Conservation (phyloP, 1,140 invertebrate species). For the Trachymyrmex cornetzi region DNA sequence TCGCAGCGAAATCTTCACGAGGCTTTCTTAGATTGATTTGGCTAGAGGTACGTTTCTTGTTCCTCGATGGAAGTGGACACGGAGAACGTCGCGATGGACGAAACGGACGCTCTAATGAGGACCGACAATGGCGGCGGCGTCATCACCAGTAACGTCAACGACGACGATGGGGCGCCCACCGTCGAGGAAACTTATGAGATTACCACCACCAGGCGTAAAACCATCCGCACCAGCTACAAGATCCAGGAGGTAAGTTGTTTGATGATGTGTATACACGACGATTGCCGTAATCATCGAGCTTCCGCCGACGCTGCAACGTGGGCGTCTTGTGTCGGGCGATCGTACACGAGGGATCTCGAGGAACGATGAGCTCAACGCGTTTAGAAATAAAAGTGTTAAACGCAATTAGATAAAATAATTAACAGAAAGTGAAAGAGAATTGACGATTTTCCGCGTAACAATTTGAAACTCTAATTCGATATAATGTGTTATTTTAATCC, state of each 20-base stretch:
- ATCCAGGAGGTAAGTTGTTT: conserved; percentile 89
- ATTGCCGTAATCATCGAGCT: conserved; percentile 31
- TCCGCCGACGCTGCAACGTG: conserved; percentile 48
- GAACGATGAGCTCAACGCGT: not conserved
- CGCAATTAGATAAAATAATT: not conserved
- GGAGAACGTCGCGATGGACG: conserved; percentile 78
- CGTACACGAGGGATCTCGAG: not conserved
- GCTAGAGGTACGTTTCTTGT: not conserved
- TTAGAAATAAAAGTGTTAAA: not conserved
- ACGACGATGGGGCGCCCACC: conserved; percentile 78
- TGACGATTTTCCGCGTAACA: not conserved
- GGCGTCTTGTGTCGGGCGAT: conserved; percentile 45
- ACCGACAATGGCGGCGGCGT: conserved; percentile 40
- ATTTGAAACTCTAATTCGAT: not conserved
- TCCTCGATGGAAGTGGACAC: conserved; percentile 66
- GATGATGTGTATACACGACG: conserved; percentile 10
- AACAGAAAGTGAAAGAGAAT: not conserved
- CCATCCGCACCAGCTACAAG: conserved; percentile 89
- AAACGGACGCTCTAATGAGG: conserved; percentile 76
- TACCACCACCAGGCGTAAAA: conserved; percentile 88
- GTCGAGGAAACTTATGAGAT: conserved; percentile 86
- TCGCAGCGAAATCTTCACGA: conserved; percentile 2
- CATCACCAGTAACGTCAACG: conserved; percentile 49
- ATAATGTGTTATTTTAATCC: not conserved
- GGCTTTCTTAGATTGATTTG: not conserved